phyloP scores from a whole-genome alignment of 2,113 vertebrate genomes.

The Thymallus thymallus region DNA sequence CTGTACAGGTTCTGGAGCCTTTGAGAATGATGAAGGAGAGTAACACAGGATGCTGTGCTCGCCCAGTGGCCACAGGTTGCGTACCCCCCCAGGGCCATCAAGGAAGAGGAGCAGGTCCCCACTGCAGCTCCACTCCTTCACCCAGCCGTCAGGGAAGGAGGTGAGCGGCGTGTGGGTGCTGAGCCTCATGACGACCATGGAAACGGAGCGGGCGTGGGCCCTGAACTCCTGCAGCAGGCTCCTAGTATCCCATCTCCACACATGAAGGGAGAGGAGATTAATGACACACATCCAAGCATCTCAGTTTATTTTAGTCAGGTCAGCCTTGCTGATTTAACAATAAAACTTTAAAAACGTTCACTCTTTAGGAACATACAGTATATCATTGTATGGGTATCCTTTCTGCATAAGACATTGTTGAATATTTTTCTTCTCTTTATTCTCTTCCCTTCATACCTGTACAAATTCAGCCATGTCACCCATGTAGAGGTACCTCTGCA shows the following conservation, averaged over 20 bases:
- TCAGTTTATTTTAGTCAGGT: neutral
- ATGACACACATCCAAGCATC: neutral
- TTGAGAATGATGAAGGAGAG: slow-evolving; percentile 44
- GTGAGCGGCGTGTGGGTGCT: slow-evolving; percentile 57
- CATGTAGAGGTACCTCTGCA: slow-evolving; percentile 49
- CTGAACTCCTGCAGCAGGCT: slow-evolving; percentile 48
- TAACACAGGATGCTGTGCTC: slow-evolving; percentile 54
- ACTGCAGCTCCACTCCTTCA: slow-evolving; percentile 66
- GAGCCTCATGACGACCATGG: slow-evolving; percentile 39
- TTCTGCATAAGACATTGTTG: too few species aligned
- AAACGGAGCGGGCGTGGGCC: slow-evolving; percentile 49
- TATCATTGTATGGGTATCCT: too few species aligned
- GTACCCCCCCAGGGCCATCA: slow-evolving; percentile 30
- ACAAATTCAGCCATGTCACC: slow-evolving; percentile 57
- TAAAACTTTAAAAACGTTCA: neutral
- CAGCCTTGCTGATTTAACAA: slow-evolving; percentile 3
- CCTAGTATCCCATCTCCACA: slow-evolving; percentile 40
- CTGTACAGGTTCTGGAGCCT: slow-evolving; percentile 55
- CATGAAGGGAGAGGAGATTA: slow-evolving; percentile 22
- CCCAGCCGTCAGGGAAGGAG: slow-evolving; percentile 53
- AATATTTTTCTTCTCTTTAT: neutral
- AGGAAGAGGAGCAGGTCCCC: slow-evolving; percentile 55
- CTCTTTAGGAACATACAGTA: neutral
- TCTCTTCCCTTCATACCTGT: neutral
- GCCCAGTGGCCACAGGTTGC: slow-evolving; percentile 42